Evolutionary conservation across 2,888 invertebrate genomes (phyloP).

Genomic region (Ennomos fuscantarius): DNA sequence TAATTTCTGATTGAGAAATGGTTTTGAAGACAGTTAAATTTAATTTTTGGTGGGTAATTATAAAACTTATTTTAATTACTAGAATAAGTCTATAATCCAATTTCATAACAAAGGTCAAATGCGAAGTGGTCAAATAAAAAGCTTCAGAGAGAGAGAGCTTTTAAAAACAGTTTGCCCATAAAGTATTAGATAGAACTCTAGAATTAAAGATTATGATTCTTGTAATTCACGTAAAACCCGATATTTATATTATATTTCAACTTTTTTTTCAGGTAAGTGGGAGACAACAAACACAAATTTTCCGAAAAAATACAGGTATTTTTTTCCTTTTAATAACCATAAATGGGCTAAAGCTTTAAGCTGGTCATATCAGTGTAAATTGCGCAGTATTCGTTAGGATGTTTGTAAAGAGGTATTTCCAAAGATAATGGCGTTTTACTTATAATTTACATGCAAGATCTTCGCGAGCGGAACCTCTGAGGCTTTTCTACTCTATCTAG

Average conservation of each 20-base stretch:
- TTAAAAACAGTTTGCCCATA: too few species aligned
- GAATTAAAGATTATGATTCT: too few species aligned
- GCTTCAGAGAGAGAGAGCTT: too few species aligned
- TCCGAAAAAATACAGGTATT: too few species aligned
- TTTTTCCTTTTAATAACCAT: too few species aligned
- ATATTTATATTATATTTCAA: too few species aligned
- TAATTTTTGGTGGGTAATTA: slow-evolving; percentile 24
- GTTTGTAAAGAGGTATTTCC: slow-evolving; percentile 36
- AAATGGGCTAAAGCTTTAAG: too few species aligned
- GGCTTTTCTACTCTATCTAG: background rate
- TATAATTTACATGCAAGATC: slow-evolving; percentile 31
- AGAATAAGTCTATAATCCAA: slow-evolving; percentile 2
- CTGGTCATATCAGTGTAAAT: slow-evolving; percentile 15
- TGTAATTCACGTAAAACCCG: too few species aligned
- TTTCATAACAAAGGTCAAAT: background rate
- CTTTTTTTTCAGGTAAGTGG: too few species aligned
- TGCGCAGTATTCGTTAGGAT: slow-evolving; percentile 35
- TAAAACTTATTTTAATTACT: slow-evolving; percentile 19
- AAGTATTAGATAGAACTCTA: too few species aligned
- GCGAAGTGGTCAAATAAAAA: too few species aligned
- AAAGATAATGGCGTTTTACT: slow-evolving; percentile 42
- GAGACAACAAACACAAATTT: too few species aligned
- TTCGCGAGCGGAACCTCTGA: slow-evolving; percentile 11
- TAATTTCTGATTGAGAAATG: slow-evolving; percentile 26
- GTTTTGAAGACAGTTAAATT: slow-evolving; percentile 20